A percentile compares a stretch with the other conserved stretches of the same genome.
Evolutionary conservation across 2,888 invertebrate species (phyloP).

Genomic region (Chrysolina americana): DNA sequence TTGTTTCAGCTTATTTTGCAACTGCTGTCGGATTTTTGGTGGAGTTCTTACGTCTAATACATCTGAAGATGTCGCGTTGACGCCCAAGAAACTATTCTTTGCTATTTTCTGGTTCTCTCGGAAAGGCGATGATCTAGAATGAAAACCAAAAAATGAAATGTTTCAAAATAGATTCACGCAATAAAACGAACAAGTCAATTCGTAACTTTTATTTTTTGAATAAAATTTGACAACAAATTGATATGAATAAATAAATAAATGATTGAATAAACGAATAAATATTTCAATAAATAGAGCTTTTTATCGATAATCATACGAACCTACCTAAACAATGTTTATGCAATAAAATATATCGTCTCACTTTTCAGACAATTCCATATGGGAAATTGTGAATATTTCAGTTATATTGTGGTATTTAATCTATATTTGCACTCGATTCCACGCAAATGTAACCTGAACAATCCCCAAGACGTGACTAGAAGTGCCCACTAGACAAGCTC

Average conservation of each 20-base stretch:
- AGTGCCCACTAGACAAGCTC: neutral
- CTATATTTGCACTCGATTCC: neutral
- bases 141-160: conserved; percentile 40
- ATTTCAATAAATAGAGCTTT: neutral
- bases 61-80: conserved; percentile 60
- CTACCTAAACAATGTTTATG: conserved; percentile 2
- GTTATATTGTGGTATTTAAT: no score
- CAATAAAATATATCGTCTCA: neutral
- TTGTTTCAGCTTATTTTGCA: conserved; percentile 64
- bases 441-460: neutral
- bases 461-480: neutral
- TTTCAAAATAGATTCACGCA: neutral
- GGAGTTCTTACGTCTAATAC: conserved; percentile 75
- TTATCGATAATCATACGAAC: neutral
- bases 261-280: neutral
- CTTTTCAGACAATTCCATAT: neutral
- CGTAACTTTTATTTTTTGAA: conserved; percentile 18
- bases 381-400: neutral
- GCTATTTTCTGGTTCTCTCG: conserved; percentile 75
- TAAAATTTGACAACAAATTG: conserved; percentile 44
- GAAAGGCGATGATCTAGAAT: conserved; percentile 67
- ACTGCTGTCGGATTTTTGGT: conserved; percentile 75
- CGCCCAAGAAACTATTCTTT: conserved; percentile 73
- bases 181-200: conserved; percentile 18
- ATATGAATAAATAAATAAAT: conserved; percentile 1